These are phyloP conservation scores for Eumaeus atala DNA, from an alignment of 1,140 invertebrate genomes.

Conservation along the genomic window DNA sequence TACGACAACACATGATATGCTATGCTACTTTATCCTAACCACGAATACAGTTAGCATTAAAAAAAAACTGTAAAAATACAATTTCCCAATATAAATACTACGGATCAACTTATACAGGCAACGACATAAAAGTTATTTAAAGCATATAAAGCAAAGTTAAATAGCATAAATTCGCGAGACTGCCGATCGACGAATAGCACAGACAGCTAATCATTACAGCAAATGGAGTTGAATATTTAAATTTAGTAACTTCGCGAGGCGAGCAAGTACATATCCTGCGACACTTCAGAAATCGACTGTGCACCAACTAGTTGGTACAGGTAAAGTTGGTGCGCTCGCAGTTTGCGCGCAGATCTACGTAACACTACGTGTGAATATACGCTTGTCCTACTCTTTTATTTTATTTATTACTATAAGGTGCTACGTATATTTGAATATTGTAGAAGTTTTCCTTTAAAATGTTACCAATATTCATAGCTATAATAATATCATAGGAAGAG, in stretches of 20 bases:
- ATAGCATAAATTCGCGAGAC: not conserved
- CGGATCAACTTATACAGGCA: no score
- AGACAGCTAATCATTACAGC: constrained; percentile 3
- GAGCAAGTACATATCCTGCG: constrained; percentile 33
- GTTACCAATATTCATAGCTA: no score
- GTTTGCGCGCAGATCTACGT: constrained; percentile 7
- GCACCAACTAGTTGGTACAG: constrained; percentile 31
- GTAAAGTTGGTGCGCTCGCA: constrained; percentile 20
- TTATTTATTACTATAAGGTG: not conserved
- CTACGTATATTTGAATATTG: no score
- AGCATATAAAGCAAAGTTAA: not conserved
- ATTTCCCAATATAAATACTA: no score
- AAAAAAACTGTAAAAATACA: no score
- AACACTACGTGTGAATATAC: constrained; percentile 6
- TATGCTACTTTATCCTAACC: no score
- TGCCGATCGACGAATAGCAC: not conserved
- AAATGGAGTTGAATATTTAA: constrained; percentile 21
- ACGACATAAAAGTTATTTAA: not conserved
- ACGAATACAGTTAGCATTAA: no score
- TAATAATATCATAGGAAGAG: no score
- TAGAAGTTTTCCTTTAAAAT: not conserved
- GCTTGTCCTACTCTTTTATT: not conserved
- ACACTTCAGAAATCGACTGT: constrained; percentile 48
- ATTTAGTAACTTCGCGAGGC: constrained; percentile 30
- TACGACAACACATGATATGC: no score